phyloP scores from a whole-genome alignment of 2,888 invertebrate genomes.

The Spodoptera littoralis region DNA sequence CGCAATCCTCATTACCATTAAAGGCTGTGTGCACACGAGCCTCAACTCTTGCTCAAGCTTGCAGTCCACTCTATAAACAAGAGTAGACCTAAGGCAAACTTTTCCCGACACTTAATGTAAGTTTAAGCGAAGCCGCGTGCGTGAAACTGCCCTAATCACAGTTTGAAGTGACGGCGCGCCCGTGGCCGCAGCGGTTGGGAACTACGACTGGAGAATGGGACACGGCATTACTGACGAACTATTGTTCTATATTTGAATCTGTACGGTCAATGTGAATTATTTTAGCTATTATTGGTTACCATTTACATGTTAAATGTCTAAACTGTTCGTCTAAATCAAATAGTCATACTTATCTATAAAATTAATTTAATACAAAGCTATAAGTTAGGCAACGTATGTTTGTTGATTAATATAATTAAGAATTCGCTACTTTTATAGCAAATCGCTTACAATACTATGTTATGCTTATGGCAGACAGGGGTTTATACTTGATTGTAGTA shows the following conservation, averaged over 20 bases:
- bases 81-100: constrained; percentile 43
- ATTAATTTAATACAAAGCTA: too few species aligned
- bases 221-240: constrained; percentile 7
- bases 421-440: too few species aligned
- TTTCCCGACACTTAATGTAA: constrained; percentile 54
- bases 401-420: too few species aligned
- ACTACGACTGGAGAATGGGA: constrained; percentile 15
- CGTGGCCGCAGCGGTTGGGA: constrained; percentile 13
- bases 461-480: too few species aligned
- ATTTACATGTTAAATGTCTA: too few species aligned
- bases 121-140: constrained; percentile 53
- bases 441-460: too few species aligned
- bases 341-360: too few species aligned
- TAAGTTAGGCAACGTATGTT: too few species aligned
- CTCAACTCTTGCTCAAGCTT: not conserved
- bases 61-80: constrained; percentile 44
- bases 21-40: constrained; percentile 2
- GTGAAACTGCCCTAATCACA: constrained; percentile 58
- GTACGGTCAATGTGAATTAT: not conserved
- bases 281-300: too few species aligned
- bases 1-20: not conserved
- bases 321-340: too few species aligned
- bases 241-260: constrained; percentile 32
- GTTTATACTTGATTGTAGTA: too few species aligned
- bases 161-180: constrained; percentile 47